Evolutionary conservation across 2,113 vertebrate species (phyloP).

Genomic region (Synchiropus splendidus): DNA sequence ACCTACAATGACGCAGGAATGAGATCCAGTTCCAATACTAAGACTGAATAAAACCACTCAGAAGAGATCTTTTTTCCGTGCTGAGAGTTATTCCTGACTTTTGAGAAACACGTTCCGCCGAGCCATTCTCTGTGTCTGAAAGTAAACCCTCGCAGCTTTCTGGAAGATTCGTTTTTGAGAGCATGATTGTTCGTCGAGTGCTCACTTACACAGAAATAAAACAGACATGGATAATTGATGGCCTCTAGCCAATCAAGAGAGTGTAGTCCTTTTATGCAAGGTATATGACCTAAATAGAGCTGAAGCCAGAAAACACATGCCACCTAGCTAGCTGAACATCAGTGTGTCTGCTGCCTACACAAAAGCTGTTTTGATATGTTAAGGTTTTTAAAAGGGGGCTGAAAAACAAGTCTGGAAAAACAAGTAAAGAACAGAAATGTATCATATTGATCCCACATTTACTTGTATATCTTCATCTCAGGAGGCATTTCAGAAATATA

Average conservation of each 20-base stretch:
- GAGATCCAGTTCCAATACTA: not conserved
- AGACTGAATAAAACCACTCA: not conserved
- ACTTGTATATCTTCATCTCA: too few relatives aligned
- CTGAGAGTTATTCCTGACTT: slow-evolving; percentile 1
- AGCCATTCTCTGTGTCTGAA: slow-evolving; percentile 11
- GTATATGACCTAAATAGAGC: slow-evolving; percentile 44
- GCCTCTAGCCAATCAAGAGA: slow-evolving; percentile 41
- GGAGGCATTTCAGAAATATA: too few relatives aligned
- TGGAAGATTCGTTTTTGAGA: slow-evolving; percentile 31
- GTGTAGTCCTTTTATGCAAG: slow-evolving; percentile 44
- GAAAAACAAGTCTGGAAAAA: too few relatives aligned
- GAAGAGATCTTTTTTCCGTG: not conserved
- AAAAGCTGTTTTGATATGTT: too few relatives aligned
- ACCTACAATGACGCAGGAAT: slow-evolving; percentile 1
- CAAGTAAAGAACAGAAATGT: too few relatives aligned
- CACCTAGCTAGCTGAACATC: slow-evolving; percentile 7
- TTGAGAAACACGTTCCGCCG: slow-evolving; percentile 6
- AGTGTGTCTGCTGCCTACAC: too few relatives aligned
- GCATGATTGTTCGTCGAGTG: slow-evolving; percentile 36
- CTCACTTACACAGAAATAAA: slow-evolving; percentile 49
- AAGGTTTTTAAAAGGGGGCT: too few relatives aligned
- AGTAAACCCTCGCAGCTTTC: slow-evolving; percentile 22
- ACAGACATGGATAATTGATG: slow-evolving; percentile 54
- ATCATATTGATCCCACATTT: too few relatives aligned
- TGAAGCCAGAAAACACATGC: slow-evolving; percentile 37